These are phyloP conservation scores for Pyrgilauda ruficollis DNA, from an alignment of 2,113 vertebrate genomes.

Conservation along the genomic window DNA sequence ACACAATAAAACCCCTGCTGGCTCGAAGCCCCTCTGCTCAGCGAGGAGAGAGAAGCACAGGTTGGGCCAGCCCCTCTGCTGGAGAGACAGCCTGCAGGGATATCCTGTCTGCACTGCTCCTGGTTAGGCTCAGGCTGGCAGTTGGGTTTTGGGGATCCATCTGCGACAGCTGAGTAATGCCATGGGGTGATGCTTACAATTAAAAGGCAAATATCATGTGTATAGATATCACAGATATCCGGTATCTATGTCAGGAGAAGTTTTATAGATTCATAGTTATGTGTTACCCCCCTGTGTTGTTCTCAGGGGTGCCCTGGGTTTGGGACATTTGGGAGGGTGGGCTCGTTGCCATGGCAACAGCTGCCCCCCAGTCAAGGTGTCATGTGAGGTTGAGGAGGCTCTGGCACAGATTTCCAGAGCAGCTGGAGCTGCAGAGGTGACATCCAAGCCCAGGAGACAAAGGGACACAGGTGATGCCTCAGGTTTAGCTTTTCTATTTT, in stretches of 20 bases:
- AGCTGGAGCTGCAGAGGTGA: background rate
- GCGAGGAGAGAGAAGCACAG: background rate
- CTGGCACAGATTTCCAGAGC: too few species aligned
- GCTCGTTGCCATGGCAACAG: background rate
- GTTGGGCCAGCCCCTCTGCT: background rate
- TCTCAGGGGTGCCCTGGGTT: background rate
- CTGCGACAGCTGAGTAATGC: background rate
- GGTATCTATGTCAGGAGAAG: background rate
- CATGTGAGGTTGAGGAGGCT: too few species aligned
- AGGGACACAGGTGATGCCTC: background rate
- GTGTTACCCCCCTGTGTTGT: background rate
- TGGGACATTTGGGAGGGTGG: background rate
- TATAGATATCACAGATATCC: background rate
- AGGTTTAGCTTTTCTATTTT: background rate
- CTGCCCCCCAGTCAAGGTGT: background rate
- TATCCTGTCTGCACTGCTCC: constrained; percentile 16
- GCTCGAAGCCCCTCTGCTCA: background rate
- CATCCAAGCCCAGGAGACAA: background rate
- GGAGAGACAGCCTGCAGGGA: constrained; percentile 28
- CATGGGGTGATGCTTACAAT: background rate
- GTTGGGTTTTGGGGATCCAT: background rate
- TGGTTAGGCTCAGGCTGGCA: background rate
- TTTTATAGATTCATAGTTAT: background rate
- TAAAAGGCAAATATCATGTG: background rate
- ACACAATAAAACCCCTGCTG: background rate